A percentile compares a stretch with the other conserved stretches of the same genome.
Conservation (phyloP, 2,797 vertebrate genomes). For the Rhabdophis nuchalis region DNA sequence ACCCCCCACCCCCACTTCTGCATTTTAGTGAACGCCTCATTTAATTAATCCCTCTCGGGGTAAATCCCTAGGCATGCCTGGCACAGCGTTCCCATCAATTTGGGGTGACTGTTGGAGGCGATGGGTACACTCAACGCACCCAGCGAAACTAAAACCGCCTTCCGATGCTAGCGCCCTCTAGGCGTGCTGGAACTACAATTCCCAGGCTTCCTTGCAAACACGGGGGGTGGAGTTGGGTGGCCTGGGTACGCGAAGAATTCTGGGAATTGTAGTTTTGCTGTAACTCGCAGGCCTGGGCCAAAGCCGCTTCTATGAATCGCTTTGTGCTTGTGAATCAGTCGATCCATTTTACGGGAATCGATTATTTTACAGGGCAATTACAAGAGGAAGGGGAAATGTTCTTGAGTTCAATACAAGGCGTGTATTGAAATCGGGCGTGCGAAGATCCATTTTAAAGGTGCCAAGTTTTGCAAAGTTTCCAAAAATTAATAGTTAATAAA, state of each 20-base stretch:
- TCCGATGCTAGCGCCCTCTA: not conserved
- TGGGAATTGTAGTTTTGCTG: not conserved
- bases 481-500: no score
- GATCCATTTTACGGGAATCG: not conserved
- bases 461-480: not conserved
- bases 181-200: not conserved
- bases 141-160: not conserved
- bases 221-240: no score
- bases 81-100: not conserved
- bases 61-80: not conserved
- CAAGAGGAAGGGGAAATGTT: not conserved
- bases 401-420: not conserved
- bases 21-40: not conserved
- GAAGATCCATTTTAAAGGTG: not conserved
- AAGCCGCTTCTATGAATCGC: not conserved
- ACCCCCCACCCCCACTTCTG: not conserved
- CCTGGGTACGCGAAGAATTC: not conserved
- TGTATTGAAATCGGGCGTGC: no score
- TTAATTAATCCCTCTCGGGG: not conserved
- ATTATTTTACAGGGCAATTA: not conserved
- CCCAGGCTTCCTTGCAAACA: not conserved
- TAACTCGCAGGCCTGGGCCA: not conserved
- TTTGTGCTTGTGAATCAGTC: not conserved
- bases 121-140: not conserved
- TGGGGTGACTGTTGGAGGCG: not conserved